Base-by-base conservation (phyloP, 2,797 vertebrate species). In the Selene dorsalis region DNA sequence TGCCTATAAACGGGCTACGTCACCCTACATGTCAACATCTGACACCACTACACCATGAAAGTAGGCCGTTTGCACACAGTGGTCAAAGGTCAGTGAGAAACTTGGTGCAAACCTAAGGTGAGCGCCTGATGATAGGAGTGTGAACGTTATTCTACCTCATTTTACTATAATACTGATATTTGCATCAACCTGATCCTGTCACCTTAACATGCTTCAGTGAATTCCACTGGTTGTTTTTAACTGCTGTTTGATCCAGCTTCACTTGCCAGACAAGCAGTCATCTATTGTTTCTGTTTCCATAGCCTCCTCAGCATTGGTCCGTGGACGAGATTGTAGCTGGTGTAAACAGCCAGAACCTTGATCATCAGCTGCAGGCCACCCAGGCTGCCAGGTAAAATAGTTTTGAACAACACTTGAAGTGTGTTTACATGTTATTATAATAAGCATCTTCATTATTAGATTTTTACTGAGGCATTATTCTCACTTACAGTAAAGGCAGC, bases 271-370 rank as follows among this genome's bases (percentile, higher is more conserved):
- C n/a, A 50, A 28, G 20, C 86, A 79, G 78, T 61, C 58, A 17
- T 41, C 66, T 70, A 53, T 10, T 73, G 28, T 77, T 65, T 76
- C 45, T 79, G 28, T 83, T 55, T 73, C 77, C 73, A 2, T 60
- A 95, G 94, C 93, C 94, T 67, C 86, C 87, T 48, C 93, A 93
- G 82, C 95, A 95, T 67, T 98, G 96, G 97, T 95, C 96, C 58
- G 94, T 98, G 76, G 96, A 98, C 72, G 96, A 98, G 84, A 97
- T 99, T 75, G 90, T 97, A 47, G 93, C 79, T 91, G 95, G 96
- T 39, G 93, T 98, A 62, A 94, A 93, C 50, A 95, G 94, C 59
- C 93, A 87, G 83, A 95, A 87, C 58, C 73, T 89, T 35, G 96
- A 96, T 55, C 65, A 91, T 56, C 97, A 97, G 75, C 91, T 98